Percentiles rank a stretch among this genome's conserved stretches.
These are phyloP conservation scores for Crepidodera aurea DNA, from an alignment of 2,888 invertebrate species.

Conservation along the genomic window DNA sequence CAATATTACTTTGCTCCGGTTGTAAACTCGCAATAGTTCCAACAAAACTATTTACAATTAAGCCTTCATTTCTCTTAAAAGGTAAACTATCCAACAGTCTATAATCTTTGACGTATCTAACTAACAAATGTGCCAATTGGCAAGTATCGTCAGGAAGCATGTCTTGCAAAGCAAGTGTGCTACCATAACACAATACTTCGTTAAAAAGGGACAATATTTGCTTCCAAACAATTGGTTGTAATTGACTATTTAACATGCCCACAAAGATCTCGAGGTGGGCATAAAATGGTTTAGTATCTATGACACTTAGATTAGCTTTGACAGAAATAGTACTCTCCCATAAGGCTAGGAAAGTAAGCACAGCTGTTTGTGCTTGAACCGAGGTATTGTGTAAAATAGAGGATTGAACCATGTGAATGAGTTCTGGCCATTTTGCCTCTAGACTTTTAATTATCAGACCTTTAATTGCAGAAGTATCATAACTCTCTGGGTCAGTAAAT, in stretches of 20 bases:
- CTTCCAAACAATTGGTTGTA: conserved; percentile 86
- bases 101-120: conserved; percentile 86
- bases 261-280: conserved; percentile 84
- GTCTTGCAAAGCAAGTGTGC: conserved; percentile 88
- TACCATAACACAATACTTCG: conserved; percentile 90
- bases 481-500: conserved; percentile 81
- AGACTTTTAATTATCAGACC: conserved; percentile 85
- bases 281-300: conserved; percentile 89
- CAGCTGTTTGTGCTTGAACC: conserved; percentile 73
- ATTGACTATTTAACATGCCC: conserved; percentile 69
- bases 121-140: conserved; percentile 83
- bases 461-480: conserved; percentile 86
- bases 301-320: conserved; percentile 87
- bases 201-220: conserved; percentile 86
- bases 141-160: conserved; percentile 89
- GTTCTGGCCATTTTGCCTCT: conserved; percentile 83
- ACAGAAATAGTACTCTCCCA: conserved; percentile 93
- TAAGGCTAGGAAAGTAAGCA: conserved; percentile 82
- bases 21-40: conserved; percentile 57
- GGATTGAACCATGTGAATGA: conserved; percentile 76
- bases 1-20: conserved; percentile 62
- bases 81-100: conserved; percentile 71
- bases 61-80: conserved; percentile 56
- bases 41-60: conserved; percentile 59
- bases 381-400: conserved; percentile 68